Conservation (phyloP, 2,113 vertebrate genomes). For the Oryzias melastigma region DNA sequence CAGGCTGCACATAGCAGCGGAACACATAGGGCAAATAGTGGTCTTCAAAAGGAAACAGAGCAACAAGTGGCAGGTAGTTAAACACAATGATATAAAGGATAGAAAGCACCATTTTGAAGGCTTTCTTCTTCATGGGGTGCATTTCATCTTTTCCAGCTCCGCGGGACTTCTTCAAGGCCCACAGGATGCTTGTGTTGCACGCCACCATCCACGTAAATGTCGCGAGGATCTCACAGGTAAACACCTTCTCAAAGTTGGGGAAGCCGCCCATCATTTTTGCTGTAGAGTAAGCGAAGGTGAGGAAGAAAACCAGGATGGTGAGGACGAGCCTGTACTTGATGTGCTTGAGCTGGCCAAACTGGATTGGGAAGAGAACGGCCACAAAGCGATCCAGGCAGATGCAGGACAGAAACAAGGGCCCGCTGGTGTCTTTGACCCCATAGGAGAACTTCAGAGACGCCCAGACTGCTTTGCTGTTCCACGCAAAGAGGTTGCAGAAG, state of each 20-base stretch:
- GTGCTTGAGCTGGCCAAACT: slow-evolving; percentile 68
- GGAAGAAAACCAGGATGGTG: slow-evolving; percentile 55
- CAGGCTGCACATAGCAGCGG: slow-evolving; percentile 75
- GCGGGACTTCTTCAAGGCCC: slow-evolving; percentile 69
- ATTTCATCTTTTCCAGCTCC: slow-evolving; percentile 73
- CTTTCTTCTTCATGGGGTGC: slow-evolving; percentile 80
- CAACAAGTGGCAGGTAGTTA: slow-evolving; percentile 78
- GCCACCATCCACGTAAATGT: slow-evolving; percentile 74
- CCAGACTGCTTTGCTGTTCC: slow-evolving; percentile 63
- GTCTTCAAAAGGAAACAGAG: slow-evolving; percentile 76
- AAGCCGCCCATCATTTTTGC: slow-evolving; percentile 69
- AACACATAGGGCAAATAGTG: slow-evolving; percentile 61
- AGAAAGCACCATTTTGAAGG: slow-evolving; percentile 76
- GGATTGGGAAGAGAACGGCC: slow-evolving; percentile 75
- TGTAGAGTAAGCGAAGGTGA: slow-evolving; percentile 73
- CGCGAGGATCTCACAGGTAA: slow-evolving; percentile 70
- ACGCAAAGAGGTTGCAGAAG: slow-evolving; percentile 72
- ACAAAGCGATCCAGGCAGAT: slow-evolving; percentile 79
- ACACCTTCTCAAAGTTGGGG: slow-evolving; percentile 75
- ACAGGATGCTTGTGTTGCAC: slow-evolving; percentile 73
- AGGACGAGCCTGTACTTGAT: slow-evolving; percentile 69
- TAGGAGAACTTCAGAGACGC: slow-evolving; percentile 62
- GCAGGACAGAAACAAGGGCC: slow-evolving; percentile 76
- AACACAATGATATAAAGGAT: slow-evolving; percentile 73
- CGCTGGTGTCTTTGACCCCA: slow-evolving; percentile 77